Conservation (phyloP, 2,113 vertebrate species). For the Caracal caracal region DNA sequence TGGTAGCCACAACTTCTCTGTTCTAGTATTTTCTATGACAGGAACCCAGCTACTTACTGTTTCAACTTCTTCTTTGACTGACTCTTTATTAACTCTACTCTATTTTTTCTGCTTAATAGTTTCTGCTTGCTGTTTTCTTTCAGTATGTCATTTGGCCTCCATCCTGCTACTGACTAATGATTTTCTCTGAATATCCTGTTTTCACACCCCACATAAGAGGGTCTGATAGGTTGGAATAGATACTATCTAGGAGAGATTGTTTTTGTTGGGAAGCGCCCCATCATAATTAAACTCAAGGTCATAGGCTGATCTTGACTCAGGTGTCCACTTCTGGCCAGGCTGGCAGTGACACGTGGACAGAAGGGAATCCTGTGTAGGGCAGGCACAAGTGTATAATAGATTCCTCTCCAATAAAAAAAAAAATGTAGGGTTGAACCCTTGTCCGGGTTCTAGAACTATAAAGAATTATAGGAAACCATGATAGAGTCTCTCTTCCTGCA, state of each 20-base stretch:
- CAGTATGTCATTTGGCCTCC: background rate
- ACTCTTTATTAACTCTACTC: background rate
- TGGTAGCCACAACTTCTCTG: background rate
- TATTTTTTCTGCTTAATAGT: background rate
- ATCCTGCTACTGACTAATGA: background rate
- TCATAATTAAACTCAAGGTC: constrained; percentile 20
- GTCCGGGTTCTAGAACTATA: background rate
- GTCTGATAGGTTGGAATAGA: background rate
- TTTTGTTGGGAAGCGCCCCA: background rate
- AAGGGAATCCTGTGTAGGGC: background rate
- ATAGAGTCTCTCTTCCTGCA: background rate
- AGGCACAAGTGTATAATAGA: background rate
- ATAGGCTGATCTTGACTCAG: background rate
- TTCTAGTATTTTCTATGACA: background rate
- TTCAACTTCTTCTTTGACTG: background rate
- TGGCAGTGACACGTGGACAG: background rate
- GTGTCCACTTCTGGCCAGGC: background rate
- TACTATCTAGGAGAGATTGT: background rate
- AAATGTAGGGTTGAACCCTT: background rate
- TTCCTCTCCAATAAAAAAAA: background rate
- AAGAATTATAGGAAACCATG: background rate
- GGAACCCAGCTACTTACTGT: background rate
- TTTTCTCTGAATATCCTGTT: background rate
- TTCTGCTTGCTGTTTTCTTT: background rate
- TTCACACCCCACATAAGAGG: background rate